phyloP scores from a whole-genome alignment of 2,888 invertebrate genomes.

The Philopedon plagiatum region DNA sequence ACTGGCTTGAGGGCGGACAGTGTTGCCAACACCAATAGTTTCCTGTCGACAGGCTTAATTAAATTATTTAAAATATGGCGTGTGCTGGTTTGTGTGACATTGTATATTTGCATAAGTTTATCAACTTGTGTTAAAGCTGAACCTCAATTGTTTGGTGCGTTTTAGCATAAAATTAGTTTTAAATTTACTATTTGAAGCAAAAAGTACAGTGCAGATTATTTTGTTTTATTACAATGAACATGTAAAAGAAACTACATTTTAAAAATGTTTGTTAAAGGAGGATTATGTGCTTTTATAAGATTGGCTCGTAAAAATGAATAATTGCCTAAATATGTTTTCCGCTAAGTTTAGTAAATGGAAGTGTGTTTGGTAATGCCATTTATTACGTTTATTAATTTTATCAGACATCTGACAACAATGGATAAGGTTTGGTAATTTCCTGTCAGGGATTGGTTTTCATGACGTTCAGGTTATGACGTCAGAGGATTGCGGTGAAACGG shows the following conservation, averaged over 20 bases:
- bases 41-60: conserved; percentile 29
- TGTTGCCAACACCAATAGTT: conserved; percentile 38
- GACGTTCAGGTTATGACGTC: conserved; percentile 42
- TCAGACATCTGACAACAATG: conserved; percentile 19
- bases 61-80: conserved; percentile 25
- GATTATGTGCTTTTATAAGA: neutral
- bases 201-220: neutral
- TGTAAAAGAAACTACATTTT: neutral
- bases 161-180: conserved; percentile 8
- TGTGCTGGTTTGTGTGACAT: conserved; percentile 25
- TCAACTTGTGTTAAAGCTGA: conserved; percentile 34
- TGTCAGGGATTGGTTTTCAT: conserved; percentile 4
- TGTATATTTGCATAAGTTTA: conserved; percentile 47
- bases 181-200: neutral
- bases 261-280: neutral
- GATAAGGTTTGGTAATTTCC: neutral
- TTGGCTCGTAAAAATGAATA: neutral
- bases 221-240: neutral
- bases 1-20: conserved; percentile 30
- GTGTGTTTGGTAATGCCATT: neutral
- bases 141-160: neutral
- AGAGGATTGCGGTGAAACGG: conserved; percentile 29
- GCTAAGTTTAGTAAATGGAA: neutral
- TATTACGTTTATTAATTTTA: neutral
- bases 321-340: neutral